Evolutionary conservation across 2,888 invertebrate genomes (phyloP), one percentile per base, ranked within the genome.

Genomic region (Seira sanloemensis): DNA sequence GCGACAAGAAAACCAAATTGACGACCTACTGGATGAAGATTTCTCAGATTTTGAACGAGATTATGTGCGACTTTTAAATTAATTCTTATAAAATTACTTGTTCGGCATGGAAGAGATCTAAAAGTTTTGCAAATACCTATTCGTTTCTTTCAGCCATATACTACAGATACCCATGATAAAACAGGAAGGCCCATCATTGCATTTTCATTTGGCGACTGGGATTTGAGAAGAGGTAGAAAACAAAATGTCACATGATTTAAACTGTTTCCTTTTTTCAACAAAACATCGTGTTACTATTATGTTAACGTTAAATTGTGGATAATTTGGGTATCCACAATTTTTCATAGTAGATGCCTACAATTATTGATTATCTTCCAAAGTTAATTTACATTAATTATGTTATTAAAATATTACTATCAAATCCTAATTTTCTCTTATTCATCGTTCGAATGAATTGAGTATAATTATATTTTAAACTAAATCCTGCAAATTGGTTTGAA

Each of bases 121-220:
- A 72, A 46, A 16, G 18, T 72, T 5, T 18, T 62, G 62, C 9
- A 5, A 62, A 26, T 23, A 25, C 21, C 21, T 24, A 2, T 46
- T 46, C 7, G 24, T 7, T 18, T 12, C n/a, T n/a, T n/a, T n/a
- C 54, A 77, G 77, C 85, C 85, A 0, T 85, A 85, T 67, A 78
- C 75, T 0, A 82, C 82, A 23, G 85, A 86, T 65, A 86, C 86
- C 0, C 46, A 76, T 19, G 86, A 86, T 25, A 86, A 83, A 25
- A 71, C 68, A 7, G 86, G 86, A n/a, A 37, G 86, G 65, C 86
- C 86, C 1, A 82, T 77, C 0, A 73, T 85, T 9, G 74, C 85
- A 1, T 85, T 85, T 24, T 73, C 78, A 0, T 82, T 85, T 25
- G 85, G 85, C 1, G 82, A 82, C 19, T 85, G 85, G 85, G 85